Evolutionary conservation across 2,113 vertebrate genomes (phyloP).

Genomic region (Nipponia nippon): DNA sequence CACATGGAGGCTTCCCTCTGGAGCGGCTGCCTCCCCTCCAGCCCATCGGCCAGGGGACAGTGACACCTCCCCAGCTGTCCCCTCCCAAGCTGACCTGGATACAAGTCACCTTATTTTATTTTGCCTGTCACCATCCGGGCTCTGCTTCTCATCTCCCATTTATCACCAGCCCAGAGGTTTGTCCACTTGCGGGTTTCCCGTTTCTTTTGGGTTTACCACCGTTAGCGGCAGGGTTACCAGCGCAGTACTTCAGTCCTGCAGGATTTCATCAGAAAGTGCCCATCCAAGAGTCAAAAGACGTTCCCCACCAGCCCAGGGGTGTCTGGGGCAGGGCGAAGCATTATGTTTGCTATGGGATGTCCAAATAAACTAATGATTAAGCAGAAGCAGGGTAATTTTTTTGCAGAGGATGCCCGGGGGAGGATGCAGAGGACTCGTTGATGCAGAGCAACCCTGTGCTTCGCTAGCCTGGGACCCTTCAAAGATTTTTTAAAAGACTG

Average conservation of each 20-base stretch:
- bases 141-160: not conserved
- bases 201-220: not conserved
- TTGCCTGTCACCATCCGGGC: not conserved
- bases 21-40: not conserved
- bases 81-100: not conserved
- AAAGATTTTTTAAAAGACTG: not conserved
- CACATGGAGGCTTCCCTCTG: fast-evolving
- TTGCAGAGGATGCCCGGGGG: not conserved
- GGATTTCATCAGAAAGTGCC: not conserved
- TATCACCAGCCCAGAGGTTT: not conserved
- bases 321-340: not conserved
- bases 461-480: not conserved
- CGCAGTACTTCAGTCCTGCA: not conserved
- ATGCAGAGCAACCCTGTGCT: not conserved
- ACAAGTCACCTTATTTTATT: not conserved
- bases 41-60: fast-evolving
- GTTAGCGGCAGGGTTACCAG: not conserved
- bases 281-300: not conserved
- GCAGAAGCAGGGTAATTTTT: not conserved
- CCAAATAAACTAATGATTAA: not conserved
- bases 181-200: not conserved
- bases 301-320: not conserved
- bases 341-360: not conserved
- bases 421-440: not conserved
- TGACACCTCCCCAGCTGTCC: not conserved